Conservation (phyloP, 2,113 vertebrate genomes). For the Hypomesus transpacificus region DNA sequence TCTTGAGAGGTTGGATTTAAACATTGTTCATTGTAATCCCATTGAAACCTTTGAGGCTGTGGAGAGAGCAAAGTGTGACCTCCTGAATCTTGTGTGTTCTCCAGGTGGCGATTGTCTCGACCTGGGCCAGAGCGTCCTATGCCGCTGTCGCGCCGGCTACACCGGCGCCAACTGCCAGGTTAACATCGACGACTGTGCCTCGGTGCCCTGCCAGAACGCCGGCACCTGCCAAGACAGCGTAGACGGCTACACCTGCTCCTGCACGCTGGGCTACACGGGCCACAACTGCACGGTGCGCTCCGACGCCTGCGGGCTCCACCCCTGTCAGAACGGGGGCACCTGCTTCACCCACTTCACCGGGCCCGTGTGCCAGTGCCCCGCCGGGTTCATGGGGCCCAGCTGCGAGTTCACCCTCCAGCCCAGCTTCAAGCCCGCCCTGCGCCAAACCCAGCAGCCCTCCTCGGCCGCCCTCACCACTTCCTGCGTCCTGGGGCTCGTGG, state of each 20-base stretch:
- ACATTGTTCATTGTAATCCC: not conserved
- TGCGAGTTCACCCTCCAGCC: slow-evolving; percentile 71
- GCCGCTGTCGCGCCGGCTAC: slow-evolving; percentile 79
- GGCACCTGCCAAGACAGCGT: slow-evolving; percentile 86
- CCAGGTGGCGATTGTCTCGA: slow-evolving; percentile 79
- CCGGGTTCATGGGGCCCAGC: slow-evolving; percentile 78
- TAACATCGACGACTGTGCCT: slow-evolving; percentile 82
- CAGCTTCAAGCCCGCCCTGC: slow-evolving; percentile 46
- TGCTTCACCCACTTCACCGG: slow-evolving; percentile 86
- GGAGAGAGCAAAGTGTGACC: slow-evolving; percentile 28
- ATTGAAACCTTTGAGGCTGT: slow-evolving; percentile 11
- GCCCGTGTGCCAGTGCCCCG: slow-evolving; percentile 79
- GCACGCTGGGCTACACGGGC: slow-evolving; percentile 80
- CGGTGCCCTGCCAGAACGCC: slow-evolving; percentile 79
- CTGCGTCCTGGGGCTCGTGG: slow-evolving; percentile 68
- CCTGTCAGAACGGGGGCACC: slow-evolving; percentile 78
- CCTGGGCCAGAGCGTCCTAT: slow-evolving; percentile 64
- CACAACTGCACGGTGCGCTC: slow-evolving; percentile 76
- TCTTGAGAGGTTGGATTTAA: not conserved
- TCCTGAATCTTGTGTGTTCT: slow-evolving; percentile 18
- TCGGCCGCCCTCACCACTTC: slow-evolving; percentile 63
- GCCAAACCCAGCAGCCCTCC: slow-evolving; percentile 48
- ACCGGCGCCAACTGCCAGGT: slow-evolving; percentile 74
- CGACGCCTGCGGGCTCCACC: slow-evolving; percentile 72
- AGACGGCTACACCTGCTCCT: slow-evolving; percentile 80